These are phyloP conservation scores for Anthrax anthrax DNA, from an alignment of 2,888 invertebrate species.

Conservation along the genomic window DNA sequence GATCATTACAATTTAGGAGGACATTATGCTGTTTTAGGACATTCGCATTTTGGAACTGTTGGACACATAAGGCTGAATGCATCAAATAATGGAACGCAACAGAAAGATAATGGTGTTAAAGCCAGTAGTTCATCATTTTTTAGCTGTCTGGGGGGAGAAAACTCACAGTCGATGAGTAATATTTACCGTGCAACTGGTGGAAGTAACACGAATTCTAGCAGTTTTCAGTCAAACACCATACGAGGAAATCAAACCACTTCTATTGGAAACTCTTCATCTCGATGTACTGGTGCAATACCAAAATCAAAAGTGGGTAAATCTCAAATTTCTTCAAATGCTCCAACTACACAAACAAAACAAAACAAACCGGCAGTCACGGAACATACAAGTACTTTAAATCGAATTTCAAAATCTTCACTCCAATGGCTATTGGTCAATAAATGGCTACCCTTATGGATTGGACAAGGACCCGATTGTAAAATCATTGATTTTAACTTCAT, in stretches of 20 bases:
- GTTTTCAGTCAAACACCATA: neutral
- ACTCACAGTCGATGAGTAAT: conserved; percentile 35
- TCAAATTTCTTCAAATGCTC: neutral
- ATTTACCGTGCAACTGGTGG: conserved; percentile 25
- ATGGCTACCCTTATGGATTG: conserved; percentile 49
- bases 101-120: conserved; percentile 22
- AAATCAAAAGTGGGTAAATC: conserved; percentile 9
- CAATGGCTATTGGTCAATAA: conserved; percentile 53
- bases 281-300: conserved; percentile 13
- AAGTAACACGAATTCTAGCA: conserved; percentile 8
- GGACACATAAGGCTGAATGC: conserved; percentile 33
- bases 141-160: conserved; percentile 33
- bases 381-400: conserved; percentile 26
- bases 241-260: neutral
- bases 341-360: conserved; percentile 22
- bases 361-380: conserved; percentile 16
- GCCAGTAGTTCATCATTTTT: conserved; percentile 33
- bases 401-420: conserved; percentile 46
- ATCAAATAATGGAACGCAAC: conserved; percentile 8
- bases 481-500: conserved; percentile 38
- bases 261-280: neutral
- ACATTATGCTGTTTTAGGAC: conserved; percentile 33
- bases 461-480: conserved; percentile 39
- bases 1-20: conserved; percentile 36
- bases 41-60: conserved; percentile 34